These are phyloP conservation scores for Hippolais icterina DNA, from an alignment of 2,113 vertebrate genomes.

Conservation along the genomic window DNA sequence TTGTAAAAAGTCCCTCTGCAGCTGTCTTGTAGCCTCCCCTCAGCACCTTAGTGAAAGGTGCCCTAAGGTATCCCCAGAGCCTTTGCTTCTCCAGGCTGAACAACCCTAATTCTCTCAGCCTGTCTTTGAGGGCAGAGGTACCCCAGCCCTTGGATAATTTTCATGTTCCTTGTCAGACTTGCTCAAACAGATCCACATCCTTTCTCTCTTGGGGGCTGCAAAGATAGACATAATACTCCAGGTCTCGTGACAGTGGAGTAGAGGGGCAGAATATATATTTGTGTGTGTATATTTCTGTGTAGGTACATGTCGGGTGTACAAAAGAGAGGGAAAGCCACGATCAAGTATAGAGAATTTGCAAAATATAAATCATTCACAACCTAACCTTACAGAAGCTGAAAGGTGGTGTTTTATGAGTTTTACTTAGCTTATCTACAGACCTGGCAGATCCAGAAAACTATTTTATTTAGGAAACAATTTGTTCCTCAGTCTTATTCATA, in stretches of 20 bases:
- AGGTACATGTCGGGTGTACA: too few relatives aligned
- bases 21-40: fast-evolving
- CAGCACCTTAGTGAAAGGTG: too few relatives aligned
- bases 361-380: background rate
- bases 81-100: background rate
- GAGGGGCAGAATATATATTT: background rate
- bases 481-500: background rate
- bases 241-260: background rate
- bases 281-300: background rate
- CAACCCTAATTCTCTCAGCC: background rate
- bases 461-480: background rate
- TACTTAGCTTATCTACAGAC: background rate
- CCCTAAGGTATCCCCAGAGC: background rate
- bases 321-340: background rate
- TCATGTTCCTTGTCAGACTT: background rate
- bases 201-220: background rate
- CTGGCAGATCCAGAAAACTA: background rate
- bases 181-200: background rate
- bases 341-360: background rate
- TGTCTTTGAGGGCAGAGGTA: background rate
- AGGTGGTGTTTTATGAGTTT: background rate
- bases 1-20: background rate
- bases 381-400: background rate
- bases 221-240: background rate
- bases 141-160: background rate